Conservation (phyloP, 2,113 vertebrate genomes). For the Ageneiosus marmoratus region DNA sequence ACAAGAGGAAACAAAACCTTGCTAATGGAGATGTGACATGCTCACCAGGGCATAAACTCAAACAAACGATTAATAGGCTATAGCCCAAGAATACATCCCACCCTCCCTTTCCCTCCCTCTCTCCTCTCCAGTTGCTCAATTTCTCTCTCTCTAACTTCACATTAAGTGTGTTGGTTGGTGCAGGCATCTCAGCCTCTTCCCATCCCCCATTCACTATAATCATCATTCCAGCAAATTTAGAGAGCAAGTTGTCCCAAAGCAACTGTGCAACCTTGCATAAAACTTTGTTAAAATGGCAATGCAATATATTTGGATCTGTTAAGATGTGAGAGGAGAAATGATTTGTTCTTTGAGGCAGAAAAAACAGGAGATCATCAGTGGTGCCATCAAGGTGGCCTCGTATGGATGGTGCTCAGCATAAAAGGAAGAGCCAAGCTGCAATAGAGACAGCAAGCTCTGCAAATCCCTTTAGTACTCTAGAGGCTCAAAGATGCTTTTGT, state of each 20-base stretch:
- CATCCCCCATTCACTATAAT: conserved; percentile 51
- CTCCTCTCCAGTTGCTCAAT: conserved; percentile 23
- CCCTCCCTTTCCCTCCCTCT: conserved; percentile 45
- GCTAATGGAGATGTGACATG: conserved; percentile 82
- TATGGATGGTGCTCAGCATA: conserved; percentile 28
- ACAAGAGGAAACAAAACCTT: conserved; percentile 77
- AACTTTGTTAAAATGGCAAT: not conserved
- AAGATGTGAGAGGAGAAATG: not conserved
- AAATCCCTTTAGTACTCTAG: conserved; percentile 43
- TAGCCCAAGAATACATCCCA: conserved; percentile 68
- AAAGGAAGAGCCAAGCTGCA: conserved; percentile 32
- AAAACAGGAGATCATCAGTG: not conserved
- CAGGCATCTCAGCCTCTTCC: conserved; percentile 52
- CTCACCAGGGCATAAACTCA: conserved; percentile 77
- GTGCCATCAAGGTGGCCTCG: not conserved
- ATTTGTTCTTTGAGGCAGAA: conserved; percentile 11
- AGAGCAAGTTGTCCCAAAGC: not conserved
- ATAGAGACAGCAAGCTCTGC: conserved; percentile 23
- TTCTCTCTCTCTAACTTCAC: conserved; percentile 38
- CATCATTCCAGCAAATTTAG: not conserved
- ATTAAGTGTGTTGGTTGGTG: conserved; percentile 47
- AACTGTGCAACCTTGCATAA: not conserved
- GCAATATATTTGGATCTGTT: not conserved
- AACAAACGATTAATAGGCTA: conserved; percentile 80
- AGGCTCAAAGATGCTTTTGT: conserved; percentile 49